phyloP scores from a whole-genome alignment of 2,797 vertebrate genomes.

The Sebastes umbrosus region DNA sequence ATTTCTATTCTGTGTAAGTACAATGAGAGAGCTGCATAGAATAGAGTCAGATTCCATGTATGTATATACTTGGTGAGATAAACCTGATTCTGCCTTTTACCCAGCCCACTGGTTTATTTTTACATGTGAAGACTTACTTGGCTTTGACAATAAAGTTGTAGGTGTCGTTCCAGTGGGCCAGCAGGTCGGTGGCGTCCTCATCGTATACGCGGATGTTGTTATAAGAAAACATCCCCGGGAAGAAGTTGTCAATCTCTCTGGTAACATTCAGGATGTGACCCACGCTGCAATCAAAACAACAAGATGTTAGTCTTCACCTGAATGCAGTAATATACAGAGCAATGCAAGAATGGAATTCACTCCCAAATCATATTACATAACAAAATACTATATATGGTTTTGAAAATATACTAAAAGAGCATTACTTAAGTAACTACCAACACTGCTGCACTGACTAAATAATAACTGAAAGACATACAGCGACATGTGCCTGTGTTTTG shows the following conservation, averaged over 20 bases:
- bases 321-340: too few species aligned
- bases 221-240: slow-evolving; percentile 92
- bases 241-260: slow-evolving; percentile 97
- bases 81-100: background rate
- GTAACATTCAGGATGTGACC: slow-evolving; percentile 96
- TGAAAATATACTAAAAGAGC: too few species aligned
- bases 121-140: slow-evolving; percentile 82
- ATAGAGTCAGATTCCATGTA: too few species aligned
- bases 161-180: slow-evolving; percentile 96
- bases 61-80: too few species aligned
- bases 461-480: background rate
- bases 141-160: slow-evolving; percentile 98
- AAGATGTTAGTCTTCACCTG: background rate
- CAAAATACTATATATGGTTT: too few species aligned
- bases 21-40: too few species aligned
- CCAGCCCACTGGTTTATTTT: background rate
- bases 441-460: background rate
- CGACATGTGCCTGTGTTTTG: background rate
- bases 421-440: background rate
- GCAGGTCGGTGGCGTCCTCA: slow-evolving; percentile 92
- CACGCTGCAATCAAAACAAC: slow-evolving; percentile 80
- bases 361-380: too few species aligned
- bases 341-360: too few species aligned
- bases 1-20: too few species aligned
- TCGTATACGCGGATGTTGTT: slow-evolving; percentile 95